Conservation (phyloP, 2,888 invertebrate genomes). For the Plagiodera versicolora region DNA sequence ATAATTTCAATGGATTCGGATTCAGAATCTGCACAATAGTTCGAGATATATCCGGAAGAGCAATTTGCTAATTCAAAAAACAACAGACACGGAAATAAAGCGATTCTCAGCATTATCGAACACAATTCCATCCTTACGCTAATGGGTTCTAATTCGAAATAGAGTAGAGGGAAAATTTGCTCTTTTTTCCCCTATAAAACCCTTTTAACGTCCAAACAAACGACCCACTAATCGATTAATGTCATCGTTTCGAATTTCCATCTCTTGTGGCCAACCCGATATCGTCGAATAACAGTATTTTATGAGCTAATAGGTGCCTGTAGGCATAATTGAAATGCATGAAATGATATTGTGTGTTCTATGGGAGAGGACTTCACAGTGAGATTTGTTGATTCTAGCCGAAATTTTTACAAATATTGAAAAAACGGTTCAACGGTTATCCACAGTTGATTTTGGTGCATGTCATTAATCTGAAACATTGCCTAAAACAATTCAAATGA, state of each 20-base stretch:
- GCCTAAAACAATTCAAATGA: too few relatives aligned
- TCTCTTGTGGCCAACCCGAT: conserved; percentile 12
- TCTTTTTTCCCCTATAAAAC: conserved; percentile 16
- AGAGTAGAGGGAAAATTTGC: conserved; percentile 11
- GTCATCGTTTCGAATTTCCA: conserved; percentile 20
- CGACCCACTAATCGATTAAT: conserved; percentile 20
- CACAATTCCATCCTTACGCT: conserved; percentile 28
- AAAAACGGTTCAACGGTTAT: too few relatives aligned
- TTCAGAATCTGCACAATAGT: too few relatives aligned
- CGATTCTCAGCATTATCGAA: conserved; percentile 25
- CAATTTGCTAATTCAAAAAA: not conserved
- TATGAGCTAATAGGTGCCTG: not conserved
- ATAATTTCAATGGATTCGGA: too few relatives aligned
- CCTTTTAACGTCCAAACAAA: conserved; percentile 20
- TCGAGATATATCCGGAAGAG: too few relatives aligned
- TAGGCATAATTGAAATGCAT: not conserved
- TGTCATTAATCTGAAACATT: too few relatives aligned
- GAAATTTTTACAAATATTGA: too few relatives aligned
- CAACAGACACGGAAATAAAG: conserved; percentile 16
- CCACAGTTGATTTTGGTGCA: too few relatives aligned
- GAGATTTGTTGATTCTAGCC: too few relatives aligned
- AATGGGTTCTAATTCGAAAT: conserved; percentile 28
- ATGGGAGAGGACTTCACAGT: too few relatives aligned
- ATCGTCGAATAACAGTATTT: not conserved
- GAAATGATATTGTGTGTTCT: too few relatives aligned